These are phyloP conservation scores for Podiceps cristatus DNA, from an alignment of 2,113 vertebrate genomes.

Conservation along the genomic window DNA sequence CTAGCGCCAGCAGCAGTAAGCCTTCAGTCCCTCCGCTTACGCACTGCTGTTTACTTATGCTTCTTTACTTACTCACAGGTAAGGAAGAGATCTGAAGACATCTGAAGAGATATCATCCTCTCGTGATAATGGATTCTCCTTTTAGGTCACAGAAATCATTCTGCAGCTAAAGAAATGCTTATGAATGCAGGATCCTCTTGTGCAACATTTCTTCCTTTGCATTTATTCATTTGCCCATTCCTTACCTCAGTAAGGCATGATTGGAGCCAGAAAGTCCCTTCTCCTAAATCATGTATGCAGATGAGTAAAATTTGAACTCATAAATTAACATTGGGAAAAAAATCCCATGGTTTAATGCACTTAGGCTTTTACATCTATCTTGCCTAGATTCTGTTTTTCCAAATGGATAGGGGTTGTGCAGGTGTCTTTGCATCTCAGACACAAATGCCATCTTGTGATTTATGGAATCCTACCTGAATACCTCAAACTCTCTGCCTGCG, in stretches of 20 bases:
- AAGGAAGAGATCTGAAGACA: background rate
- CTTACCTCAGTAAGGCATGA: background rate
- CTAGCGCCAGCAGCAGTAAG: background rate
- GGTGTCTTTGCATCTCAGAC: background rate
- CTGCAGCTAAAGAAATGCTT: background rate
- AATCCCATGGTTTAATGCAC: background rate
- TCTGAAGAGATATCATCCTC: background rate
- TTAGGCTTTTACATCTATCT: slow-evolving; percentile 10
- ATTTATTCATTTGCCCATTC: slow-evolving; percentile 5
- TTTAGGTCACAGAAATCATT: slow-evolving; percentile 12
- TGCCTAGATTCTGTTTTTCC: background rate
- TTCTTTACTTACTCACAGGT: background rate
- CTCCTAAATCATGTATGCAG: background rate
- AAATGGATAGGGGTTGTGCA: background rate
- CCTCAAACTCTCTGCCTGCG: background rate
- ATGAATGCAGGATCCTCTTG: background rate
- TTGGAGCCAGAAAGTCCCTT: background rate
- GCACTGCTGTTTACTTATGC: background rate
- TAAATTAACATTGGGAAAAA: slow-evolving; percentile 2
- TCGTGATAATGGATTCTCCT: background rate
- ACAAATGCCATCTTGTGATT: background rate
- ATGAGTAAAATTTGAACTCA: background rate
- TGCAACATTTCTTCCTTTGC: background rate
- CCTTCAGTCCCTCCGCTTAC: background rate
- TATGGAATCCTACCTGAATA: background rate